A percentile compares a stretch with the other conserved stretches of the same genome.
phyloP scores from a whole-genome alignment of 2,797 vertebrate species.

The Poeciliopsis infans region DNA sequence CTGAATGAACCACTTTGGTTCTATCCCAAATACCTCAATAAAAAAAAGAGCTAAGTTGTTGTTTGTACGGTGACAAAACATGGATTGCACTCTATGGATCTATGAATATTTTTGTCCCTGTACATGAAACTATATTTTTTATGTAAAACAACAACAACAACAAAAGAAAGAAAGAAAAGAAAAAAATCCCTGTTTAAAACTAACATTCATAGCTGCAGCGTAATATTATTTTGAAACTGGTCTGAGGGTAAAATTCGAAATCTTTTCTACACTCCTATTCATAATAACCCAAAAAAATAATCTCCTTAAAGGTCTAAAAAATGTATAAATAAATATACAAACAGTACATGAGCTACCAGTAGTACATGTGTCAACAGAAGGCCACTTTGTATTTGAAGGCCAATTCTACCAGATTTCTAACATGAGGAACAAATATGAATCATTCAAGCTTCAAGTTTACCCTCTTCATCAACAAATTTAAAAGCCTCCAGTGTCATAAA shows the following conservation, averaged over 20 bases:
- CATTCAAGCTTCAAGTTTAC: background rate
- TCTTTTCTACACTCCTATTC: background rate
- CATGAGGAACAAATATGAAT: conserved; percentile 1
- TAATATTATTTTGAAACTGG: background rate
- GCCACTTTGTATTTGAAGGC: conserved; percentile 44
- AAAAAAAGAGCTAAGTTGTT: background rate
- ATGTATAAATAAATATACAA: conserved; percentile 20
- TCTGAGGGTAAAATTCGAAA: background rate
- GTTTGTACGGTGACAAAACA: background rate
- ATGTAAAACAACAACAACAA: no score
- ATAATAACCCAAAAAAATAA: background rate
- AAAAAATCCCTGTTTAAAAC: background rate
- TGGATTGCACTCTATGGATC: background rate
- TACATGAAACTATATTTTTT: background rate
- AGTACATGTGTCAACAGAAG: conserved; percentile 42
- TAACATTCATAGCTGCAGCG: background rate
- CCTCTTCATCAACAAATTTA: background rate
- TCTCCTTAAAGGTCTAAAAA: conserved; percentile 23
- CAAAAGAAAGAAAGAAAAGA: no score
- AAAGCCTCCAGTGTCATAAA: background rate
- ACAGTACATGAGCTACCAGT: conserved; percentile 10
- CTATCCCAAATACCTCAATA: background rate
- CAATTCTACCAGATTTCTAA: background rate
- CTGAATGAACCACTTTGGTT: background rate
- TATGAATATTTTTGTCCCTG: background rate